These are phyloP conservation scores for Caenorhabditis sp. DNA, from an alignment of 2,888 invertebrate genomes.

Conservation along the genomic window DNA sequence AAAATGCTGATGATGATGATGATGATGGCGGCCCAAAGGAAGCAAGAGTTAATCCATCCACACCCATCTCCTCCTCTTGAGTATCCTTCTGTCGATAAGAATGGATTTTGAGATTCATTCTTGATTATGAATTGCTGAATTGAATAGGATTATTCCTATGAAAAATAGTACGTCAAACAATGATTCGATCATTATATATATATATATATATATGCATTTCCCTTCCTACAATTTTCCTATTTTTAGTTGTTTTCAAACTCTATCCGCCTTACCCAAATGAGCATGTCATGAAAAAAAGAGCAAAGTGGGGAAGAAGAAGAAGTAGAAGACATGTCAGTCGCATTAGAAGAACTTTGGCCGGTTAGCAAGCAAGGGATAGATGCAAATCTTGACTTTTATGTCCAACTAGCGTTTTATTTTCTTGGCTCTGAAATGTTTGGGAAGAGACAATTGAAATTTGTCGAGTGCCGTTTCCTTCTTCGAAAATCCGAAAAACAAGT, in stretches of 20 bases:
- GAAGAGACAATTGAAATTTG: slow-evolving; percentile 19
- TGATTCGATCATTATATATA: neutral
- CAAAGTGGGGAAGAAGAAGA: neutral
- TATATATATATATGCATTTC: neutral
- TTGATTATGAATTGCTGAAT: slow-evolving; percentile 3
- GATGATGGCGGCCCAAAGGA: neutral
- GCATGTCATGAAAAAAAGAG: slow-evolving; percentile 32
- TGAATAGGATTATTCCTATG: slow-evolving; percentile 11
- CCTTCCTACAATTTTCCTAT: neutral
- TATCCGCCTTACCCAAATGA: slow-evolving; percentile 36
- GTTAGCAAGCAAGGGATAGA: slow-evolving; percentile 36
- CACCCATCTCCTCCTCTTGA: neutral
- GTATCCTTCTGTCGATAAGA: slow-evolving; percentile 1
- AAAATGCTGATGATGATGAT: slow-evolving; percentile 16
- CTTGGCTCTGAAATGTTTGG: slow-evolving; percentile 6
- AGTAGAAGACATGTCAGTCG: slow-evolving; percentile 37
- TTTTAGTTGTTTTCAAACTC: slow-evolving; percentile 12
- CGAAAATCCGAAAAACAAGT: neutral
- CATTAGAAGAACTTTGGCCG: slow-evolving; percentile 43
- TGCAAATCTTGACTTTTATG: slow-evolving; percentile 36
- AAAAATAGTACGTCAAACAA: slow-evolving; percentile 22
- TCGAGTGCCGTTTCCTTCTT: neutral
- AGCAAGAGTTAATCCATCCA: neutral
- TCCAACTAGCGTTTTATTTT: slow-evolving; percentile 13
- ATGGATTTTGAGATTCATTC: slow-evolving; percentile 3